Evolutionary conservation across 2,888 invertebrate genomes (phyloP).

Genomic region (Xanthorhoe spadicearia): DNA sequence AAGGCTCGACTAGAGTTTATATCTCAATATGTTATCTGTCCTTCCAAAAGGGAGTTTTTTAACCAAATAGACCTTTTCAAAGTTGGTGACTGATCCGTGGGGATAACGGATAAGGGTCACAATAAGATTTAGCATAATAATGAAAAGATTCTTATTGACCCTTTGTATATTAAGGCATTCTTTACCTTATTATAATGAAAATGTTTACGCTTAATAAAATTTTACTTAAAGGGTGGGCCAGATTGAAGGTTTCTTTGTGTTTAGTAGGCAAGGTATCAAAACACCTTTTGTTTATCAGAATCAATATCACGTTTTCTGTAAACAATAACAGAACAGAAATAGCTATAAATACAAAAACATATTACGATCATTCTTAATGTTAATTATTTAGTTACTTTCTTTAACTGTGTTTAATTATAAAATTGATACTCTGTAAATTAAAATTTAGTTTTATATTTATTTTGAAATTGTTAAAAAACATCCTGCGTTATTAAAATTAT

Average conservation of each 20-base stretch:
- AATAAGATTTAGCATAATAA: constrained; percentile 76
- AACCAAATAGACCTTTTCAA: constrained; percentile 60
- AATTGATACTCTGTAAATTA: not conserved
- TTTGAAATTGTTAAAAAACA: no score
- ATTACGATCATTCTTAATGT: no score
- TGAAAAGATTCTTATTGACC: constrained; percentile 57
- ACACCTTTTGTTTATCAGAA: not conserved
- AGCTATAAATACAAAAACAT: no score
- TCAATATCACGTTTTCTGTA: not conserved
- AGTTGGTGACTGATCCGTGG: constrained; percentile 58
- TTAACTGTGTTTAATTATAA: no score
- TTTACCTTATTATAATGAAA: constrained; percentile 35
- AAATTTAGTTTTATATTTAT: no score
- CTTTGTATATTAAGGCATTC: constrained; percentile 46
- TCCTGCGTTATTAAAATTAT: not conserved
- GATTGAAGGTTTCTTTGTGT: not conserved
- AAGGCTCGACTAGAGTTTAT: constrained; percentile 60
- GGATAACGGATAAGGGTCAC: constrained; percentile 65
- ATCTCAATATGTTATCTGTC: constrained; percentile 74
- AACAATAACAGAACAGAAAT: not conserved
- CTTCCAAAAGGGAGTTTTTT: constrained; percentile 50
- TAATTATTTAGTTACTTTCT: no score
- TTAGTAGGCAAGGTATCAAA: not conserved
- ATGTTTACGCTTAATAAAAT: constrained; percentile 27
- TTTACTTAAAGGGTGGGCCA: constrained; percentile 19